These are phyloP conservation scores for Pomacea canaliculata DNA, from an alignment of 2,888 invertebrate genomes.

Conservation along the genomic window DNA sequence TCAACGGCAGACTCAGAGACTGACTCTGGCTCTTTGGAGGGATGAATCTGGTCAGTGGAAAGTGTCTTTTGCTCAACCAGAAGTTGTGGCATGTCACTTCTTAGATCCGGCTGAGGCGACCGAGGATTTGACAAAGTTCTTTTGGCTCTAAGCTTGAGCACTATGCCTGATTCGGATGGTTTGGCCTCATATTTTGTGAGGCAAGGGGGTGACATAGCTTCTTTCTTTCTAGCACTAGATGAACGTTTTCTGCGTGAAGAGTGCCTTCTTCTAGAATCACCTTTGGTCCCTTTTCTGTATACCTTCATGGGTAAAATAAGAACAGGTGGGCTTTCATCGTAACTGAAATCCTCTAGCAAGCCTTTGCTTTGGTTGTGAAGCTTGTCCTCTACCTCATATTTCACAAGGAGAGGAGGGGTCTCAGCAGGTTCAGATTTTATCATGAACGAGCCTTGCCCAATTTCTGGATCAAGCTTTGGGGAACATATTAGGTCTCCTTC, in stretches of 20 bases:
- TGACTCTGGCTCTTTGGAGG: no score
- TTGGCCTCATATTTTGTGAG: not conserved
- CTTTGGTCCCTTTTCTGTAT: not conserved
- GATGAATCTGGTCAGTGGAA: no score
- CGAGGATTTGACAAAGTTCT: no score
- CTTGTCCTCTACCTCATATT: not conserved
- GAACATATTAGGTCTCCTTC: not conserved
- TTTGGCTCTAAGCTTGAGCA: slow-evolving; percentile 19
- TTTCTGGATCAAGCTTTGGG: not conserved
- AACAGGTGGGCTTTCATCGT: slow-evolving; percentile 12
- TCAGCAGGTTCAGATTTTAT: not conserved
- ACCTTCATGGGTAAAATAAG: slow-evolving; percentile 10
- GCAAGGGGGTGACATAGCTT: not conserved
- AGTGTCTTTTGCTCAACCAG: no score
- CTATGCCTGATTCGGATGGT: slow-evolving; percentile 5
- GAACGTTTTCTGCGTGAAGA: not conserved
- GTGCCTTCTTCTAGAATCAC: not conserved
- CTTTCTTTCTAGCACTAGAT: not conserved
- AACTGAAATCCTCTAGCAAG: not conserved
- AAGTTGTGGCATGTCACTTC: no score
- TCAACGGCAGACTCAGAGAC: no score
- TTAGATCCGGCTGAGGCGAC: no score
- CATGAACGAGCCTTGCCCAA: not conserved
- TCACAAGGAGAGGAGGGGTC: slow-evolving; percentile 1
- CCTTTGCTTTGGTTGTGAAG: no score